Percentiles rank a stretch among this genome's conserved stretches.
phyloP scores from a whole-genome alignment of 2,113 vertebrate species.

The Nipponia nippon region DNA sequence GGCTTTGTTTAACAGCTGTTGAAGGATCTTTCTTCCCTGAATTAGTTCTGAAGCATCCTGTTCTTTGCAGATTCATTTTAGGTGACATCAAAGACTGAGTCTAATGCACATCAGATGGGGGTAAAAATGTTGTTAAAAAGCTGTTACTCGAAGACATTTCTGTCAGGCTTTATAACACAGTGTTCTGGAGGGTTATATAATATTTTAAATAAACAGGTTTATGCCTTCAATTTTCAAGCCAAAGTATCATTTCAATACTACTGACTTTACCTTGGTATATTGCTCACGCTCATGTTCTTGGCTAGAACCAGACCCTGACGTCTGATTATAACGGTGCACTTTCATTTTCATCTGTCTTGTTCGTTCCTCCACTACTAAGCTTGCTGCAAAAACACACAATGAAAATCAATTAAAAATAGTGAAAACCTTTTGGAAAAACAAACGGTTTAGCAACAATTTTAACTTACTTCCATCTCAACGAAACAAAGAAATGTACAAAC shows the following conservation, averaged over 20 bases:
- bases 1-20: background rate
- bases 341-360: constrained; percentile 92
- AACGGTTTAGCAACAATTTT: constrained; percentile 51
- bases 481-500: constrained; percentile 57
- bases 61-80: background rate
- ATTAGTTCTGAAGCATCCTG: background rate
- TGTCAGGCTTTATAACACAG: background rate
- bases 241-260: constrained; percentile 39
- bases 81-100: background rate
- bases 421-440: background rate
- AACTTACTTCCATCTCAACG: constrained; percentile 25
- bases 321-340: constrained; percentile 89
- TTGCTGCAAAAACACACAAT: constrained; percentile 83
- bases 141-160: background rate
- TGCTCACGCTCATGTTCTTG: constrained; percentile 90
- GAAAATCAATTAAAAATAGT: constrained; percentile 70
- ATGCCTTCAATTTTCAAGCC: constrained; percentile 11
- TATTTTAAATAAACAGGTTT: background rate
- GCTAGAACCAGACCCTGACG: constrained; percentile 90
- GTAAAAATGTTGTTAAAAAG: background rate
- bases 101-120: background rate
- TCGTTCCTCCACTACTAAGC: constrained; percentile 90
- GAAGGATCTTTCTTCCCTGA: background rate
- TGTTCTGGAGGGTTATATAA: background rate
- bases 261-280: constrained; percentile 81